phyloP scores from a whole-genome alignment of 92 coral and sea anemone species.

The Epizoanthus stellaris region DNA sequence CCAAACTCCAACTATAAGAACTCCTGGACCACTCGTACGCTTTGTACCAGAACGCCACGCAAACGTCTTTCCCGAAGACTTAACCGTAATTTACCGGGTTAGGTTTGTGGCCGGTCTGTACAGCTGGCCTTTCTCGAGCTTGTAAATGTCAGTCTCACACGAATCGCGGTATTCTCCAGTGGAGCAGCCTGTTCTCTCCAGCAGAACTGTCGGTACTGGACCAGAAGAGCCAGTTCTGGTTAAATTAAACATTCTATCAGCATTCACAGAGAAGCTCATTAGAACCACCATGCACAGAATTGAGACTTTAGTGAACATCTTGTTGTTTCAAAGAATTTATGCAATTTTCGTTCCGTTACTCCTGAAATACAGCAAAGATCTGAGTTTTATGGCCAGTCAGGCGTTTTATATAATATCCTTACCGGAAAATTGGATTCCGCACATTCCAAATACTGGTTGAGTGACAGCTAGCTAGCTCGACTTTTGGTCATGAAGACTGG shows the following conservation, averaged over 20 bases:
- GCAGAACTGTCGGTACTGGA: neutral
- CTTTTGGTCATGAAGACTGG: no score
- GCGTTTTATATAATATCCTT: no score
- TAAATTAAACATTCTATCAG: neutral
- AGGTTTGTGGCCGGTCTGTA: constrained; percentile 18
- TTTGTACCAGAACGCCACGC: constrained; percentile 9
- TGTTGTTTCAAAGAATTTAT: no score
- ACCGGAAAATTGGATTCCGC: no score
- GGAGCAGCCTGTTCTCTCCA: neutral
- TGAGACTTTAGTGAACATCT: no score
- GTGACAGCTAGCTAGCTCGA: no score
- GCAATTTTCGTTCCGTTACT: no score
- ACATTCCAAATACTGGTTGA: no score
- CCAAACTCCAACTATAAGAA: neutral
- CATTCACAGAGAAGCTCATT: no score
- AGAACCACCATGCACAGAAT: no score
- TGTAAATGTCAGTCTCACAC: constrained; percentile 6
- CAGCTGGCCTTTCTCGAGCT: neutral
- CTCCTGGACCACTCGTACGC: neutral
- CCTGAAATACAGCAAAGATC: no score
- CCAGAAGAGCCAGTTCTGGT: neutral
- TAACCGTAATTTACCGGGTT: neutral
- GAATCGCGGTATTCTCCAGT: neutral
- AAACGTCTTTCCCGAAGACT: constrained; percentile 14
- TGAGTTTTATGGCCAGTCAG: no score